These are phyloP conservation scores for Rhabditoides inermis DNA, from an alignment of 2,888 invertebrate species.

Conservation along the genomic window DNA sequence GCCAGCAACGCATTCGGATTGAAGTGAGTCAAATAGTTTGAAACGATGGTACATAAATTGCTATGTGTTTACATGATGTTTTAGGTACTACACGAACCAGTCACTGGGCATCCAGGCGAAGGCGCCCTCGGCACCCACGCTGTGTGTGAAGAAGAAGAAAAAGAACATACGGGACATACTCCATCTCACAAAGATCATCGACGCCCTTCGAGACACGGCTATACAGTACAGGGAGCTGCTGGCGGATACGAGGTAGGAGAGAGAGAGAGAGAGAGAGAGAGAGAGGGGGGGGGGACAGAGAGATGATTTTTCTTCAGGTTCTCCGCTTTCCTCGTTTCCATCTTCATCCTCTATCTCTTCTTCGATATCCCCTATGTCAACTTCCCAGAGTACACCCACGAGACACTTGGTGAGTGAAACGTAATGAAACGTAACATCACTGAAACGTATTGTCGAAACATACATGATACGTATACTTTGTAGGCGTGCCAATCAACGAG, in stretches of 20 bases:
- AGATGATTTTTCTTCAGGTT: too few relatives aligned
- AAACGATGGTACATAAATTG: background rate
- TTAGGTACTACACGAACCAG: too few relatives aligned
- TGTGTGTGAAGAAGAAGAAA: conserved; percentile 12
- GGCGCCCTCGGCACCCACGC: conserved; percentile 25
- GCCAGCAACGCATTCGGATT: background rate
- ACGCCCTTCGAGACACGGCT: conserved; percentile 1
- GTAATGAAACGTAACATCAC: conserved; percentile 62
- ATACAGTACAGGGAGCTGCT: conserved; percentile 3
- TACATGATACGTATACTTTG: background rate
- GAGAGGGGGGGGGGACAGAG: too few relatives aligned
- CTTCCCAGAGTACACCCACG: conserved; percentile 73
- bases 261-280: too few relatives aligned
- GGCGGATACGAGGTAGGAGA: background rate
- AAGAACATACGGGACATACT: conserved; percentile 1
- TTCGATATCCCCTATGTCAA: conserved; percentile 79
- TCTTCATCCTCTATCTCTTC: conserved; percentile 76
- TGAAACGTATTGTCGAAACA: background rate
- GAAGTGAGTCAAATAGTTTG: background rate
- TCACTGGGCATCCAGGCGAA: conserved; percentile 15
- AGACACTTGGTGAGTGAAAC: too few relatives aligned
- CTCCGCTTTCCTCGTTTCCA: conserved; percentile 11
- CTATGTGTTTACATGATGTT: background rate
- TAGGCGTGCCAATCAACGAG: conserved; percentile 39
- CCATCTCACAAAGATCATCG: background rate